These are phyloP conservation scores for Phycodurus eques DNA, from an alignment of 2,113 vertebrate species.

Conservation along the genomic window DNA sequence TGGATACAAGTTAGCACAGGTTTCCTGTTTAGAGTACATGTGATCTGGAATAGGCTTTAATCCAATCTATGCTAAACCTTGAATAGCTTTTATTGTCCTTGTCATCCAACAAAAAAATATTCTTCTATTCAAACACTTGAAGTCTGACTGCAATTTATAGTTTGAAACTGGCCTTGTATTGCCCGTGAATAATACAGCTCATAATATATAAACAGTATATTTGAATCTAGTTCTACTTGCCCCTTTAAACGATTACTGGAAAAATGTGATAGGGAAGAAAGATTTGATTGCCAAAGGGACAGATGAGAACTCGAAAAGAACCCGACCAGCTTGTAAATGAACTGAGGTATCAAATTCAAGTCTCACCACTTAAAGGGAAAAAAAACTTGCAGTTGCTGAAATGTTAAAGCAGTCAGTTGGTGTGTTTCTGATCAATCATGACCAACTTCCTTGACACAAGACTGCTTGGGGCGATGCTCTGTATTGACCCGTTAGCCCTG, in stretches of 20 bases:
- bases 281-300: neutral
- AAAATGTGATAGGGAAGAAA: neutral
- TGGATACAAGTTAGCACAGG: conserved; percentile 67
- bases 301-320: neutral
- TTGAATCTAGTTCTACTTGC: neutral
- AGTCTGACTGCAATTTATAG: neutral
- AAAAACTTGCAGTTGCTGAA: neutral
- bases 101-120: neutral
- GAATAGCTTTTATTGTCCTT: neutral
- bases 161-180: neutral
- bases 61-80: conserved; percentile 44
- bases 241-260: neutral
- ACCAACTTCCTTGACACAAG: conserved; percentile 28
- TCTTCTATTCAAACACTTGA: neutral
- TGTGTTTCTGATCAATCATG: conserved; percentile 29
- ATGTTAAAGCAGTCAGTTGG: conserved; percentile 19
- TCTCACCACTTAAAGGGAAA: neutral
- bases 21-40: conserved; percentile 76
- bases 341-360: neutral
- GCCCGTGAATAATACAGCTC: neutral
- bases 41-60: conserved; percentile 40
- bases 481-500: conserved; percentile 33
- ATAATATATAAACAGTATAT: neutral
- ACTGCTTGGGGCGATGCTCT: conserved; percentile 26
- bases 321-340: no score